Evolutionary conservation across 2,888 invertebrate genomes (phyloP).

Genomic region (Dynastes maya): DNA sequence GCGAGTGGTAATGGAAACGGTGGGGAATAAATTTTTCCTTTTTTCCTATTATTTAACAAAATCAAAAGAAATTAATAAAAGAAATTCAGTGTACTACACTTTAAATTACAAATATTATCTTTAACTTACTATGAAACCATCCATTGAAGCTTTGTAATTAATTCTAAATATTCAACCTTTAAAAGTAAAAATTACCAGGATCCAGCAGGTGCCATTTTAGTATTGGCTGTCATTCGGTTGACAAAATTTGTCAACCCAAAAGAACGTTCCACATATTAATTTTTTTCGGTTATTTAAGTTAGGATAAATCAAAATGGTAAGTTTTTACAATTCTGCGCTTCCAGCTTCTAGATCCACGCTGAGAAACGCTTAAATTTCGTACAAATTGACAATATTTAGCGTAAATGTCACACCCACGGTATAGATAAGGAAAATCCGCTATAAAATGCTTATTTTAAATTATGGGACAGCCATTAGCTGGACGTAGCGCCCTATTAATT

Average conservation of each 20-base stretch:
- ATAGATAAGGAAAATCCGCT: conserved; percentile 46
- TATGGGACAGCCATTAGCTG: not conserved
- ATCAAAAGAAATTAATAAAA: no score
- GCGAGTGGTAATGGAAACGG: no score
- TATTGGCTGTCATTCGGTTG: conserved; percentile 49
- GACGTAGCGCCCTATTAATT: not conserved
- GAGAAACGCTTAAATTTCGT: not conserved
- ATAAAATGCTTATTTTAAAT: conserved; percentile 19
- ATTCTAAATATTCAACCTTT: not conserved
- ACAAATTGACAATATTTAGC: conserved; percentile 1
- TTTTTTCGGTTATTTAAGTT: conserved; percentile 43
- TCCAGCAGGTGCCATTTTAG: conserved; percentile 48
- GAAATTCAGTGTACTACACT: no score
- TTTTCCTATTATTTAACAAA: no score
- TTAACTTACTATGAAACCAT: no score
- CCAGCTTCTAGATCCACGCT: not conserved
- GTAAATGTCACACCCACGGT: conserved; percentile 52
- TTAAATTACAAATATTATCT: no score
- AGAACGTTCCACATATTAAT: conserved; percentile 46
- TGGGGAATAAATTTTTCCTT: no score
- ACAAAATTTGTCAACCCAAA: conserved; percentile 49
- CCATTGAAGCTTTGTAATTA: no score
- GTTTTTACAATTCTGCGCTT: conserved; percentile 8
- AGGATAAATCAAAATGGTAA: conserved; percentile 51
- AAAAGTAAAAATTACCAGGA: conserved; percentile 32